These are phyloP conservation scores for Folsomia manolachei DNA, from an alignment of 2,888 invertebrate species.

Conservation along the genomic window DNA sequence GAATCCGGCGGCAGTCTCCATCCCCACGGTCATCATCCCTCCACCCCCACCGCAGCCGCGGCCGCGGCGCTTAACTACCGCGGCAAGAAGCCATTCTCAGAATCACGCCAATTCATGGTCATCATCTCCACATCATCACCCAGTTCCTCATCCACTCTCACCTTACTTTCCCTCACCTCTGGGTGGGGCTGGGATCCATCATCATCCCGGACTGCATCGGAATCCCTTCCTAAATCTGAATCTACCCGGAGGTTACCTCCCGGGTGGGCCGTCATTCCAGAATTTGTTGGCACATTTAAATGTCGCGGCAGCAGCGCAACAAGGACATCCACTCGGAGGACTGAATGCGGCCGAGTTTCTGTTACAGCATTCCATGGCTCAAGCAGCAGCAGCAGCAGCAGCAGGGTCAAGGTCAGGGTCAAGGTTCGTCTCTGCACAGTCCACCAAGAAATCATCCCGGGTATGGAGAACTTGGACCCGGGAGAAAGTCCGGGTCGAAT, in stretches of 20 bases:
- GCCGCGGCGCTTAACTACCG: conserved; percentile 58
- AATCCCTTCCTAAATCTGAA: conserved; percentile 54
- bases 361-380: conserved; percentile 24
- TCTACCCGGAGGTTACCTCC: conserved; percentile 63
- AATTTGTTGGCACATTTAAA: conserved; percentile 72
- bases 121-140: background rate
- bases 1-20: conserved; percentile 37
- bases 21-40: conserved; percentile 21
- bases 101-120: too few species aligned
- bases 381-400: background rate
- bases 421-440: conserved; percentile 8
- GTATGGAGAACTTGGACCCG: conserved; percentile 32
- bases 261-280: conserved; percentile 70
- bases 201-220: conserved; percentile 57
- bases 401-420: background rate
- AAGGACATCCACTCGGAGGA: conserved; percentile 32
- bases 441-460: conserved; percentile 38
- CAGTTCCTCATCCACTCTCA: conserved; percentile 56
- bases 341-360: conserved; percentile 14
- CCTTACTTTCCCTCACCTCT: conserved; percentile 4
- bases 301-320: conserved; percentile 49
- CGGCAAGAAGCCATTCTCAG: too few species aligned
- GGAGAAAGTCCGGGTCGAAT: conserved; percentile 24
- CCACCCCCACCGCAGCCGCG: conserved; percentile 34
- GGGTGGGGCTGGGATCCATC: conserved; percentile 60